These are phyloP conservation scores for Hippocampus abdominalis DNA, from an alignment of 2,113 vertebrate species.

Conservation along the genomic window DNA sequence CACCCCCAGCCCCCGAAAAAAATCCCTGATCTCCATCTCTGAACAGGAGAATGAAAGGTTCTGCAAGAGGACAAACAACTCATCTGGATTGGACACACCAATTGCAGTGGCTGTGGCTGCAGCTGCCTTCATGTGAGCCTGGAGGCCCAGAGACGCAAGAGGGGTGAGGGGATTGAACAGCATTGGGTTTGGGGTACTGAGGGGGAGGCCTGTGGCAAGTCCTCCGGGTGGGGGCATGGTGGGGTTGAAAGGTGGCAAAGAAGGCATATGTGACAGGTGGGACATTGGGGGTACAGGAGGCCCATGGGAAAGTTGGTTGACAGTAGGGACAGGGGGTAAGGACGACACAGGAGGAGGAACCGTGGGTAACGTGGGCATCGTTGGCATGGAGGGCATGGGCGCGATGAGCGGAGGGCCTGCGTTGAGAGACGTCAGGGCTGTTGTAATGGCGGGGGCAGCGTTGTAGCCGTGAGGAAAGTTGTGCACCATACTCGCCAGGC, in stretches of 20 bases:
- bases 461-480: constrained; percentile 88
- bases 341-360: constrained; percentile 89
- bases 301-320: constrained; percentile 84
- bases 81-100: constrained; percentile 75
- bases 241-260: constrained; percentile 88
- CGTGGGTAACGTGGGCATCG: constrained; percentile 88
- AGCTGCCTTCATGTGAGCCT: constrained; percentile 85
- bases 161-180: constrained; percentile 89
- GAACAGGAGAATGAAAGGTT: constrained; percentile 90
- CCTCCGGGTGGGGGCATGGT: constrained; percentile 84
- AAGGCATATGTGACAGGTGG: constrained; percentile 84
- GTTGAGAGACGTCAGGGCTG: constrained; percentile 72
- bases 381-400: constrained; percentile 87
- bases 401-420: constrained; percentile 91
- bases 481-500: constrained; percentile 80
- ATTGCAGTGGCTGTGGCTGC: constrained; percentile 57
- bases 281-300: constrained; percentile 88
- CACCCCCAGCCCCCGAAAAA: constrained; percentile 89
- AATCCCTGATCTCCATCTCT: constrained; percentile 90
- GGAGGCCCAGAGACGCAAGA: constrained; percentile 85
- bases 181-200: constrained; percentile 85
- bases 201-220: constrained; percentile 80
- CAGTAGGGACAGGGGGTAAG: constrained; percentile 85
- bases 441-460: constrained; percentile 83
- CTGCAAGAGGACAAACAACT: constrained; percentile 88